phyloP scores from a whole-genome alignment of 2,113 vertebrate genomes.

The Struthio camelus region DNA sequence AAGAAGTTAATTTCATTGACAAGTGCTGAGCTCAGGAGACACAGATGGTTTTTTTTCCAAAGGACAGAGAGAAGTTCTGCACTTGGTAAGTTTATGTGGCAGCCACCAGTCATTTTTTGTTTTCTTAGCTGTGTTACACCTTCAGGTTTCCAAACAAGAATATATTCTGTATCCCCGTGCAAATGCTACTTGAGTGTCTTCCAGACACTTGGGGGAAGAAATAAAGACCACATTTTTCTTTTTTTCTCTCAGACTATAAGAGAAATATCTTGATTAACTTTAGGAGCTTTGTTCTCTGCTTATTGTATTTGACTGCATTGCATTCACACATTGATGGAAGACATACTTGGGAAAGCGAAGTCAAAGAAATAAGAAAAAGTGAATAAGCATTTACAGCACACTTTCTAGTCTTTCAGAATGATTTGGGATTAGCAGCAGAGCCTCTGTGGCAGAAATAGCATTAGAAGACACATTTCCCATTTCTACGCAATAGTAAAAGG shows the following conservation, averaged over 20 bases:
- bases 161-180: background rate
- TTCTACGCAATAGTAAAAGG: background rate
- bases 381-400: background rate
- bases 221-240: background rate
- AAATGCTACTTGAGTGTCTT: background rate
- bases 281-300: background rate
- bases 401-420: background rate
- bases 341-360: background rate
- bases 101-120: background rate
- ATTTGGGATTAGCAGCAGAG: background rate
- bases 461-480: background rate
- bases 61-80: background rate
- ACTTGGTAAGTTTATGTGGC: background rate
- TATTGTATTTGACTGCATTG: background rate
- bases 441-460: background rate
- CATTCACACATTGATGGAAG: background rate
- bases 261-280: background rate
- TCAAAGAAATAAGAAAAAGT: background rate
- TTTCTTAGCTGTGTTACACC: background rate
- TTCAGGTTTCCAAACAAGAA: background rate
- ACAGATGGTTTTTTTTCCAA: accelerated
- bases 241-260: background rate
- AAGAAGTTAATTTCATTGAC: background rate
- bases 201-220: background rate
- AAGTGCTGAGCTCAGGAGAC: background rate